Conservation (phyloP, 2,113 vertebrate species). For the Misgurnus anguillicaudatus region DNA sequence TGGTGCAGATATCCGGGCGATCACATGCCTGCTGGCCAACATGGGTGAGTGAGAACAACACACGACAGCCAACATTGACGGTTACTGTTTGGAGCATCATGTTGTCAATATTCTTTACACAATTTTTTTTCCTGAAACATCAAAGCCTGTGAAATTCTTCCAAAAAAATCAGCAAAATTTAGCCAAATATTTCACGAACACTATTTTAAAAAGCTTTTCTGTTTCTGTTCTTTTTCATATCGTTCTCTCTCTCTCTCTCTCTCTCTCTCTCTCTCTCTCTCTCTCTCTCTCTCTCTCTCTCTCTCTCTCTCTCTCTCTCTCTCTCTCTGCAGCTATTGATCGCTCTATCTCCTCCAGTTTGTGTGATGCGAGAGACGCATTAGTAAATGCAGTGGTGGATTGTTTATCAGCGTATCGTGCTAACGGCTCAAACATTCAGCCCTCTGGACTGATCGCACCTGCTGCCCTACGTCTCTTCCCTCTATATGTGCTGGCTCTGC, state of each 20-base stretch:
- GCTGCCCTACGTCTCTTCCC: conserved; percentile 87
- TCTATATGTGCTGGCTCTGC: conserved; percentile 88
- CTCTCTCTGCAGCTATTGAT: conserved; percentile 83
- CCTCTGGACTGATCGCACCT: conserved; percentile 82
- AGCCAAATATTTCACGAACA: too few species aligned
- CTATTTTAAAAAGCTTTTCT: too few species aligned
- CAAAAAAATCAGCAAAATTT: too few species aligned
- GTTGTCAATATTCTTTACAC: not conserved
- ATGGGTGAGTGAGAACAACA: conserved; percentile 82
- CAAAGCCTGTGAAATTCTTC: too few species aligned
- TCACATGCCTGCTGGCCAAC: conserved; percentile 91
- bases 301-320: not conserved
- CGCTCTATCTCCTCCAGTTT: conserved; percentile 89
- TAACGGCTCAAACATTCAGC: conserved; percentile 85
- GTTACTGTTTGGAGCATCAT: not conserved
- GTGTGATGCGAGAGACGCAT: conserved; percentile 90
- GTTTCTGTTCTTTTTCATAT: too few species aligned
- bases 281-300: too few species aligned
- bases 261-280: too few species aligned
- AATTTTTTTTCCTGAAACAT: not conserved
- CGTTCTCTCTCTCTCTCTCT: too few species aligned
- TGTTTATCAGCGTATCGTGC: conserved; percentile 83
- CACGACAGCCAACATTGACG: conserved; percentile 7
- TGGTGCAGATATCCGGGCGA: conserved; percentile 91
- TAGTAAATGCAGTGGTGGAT: conserved; percentile 92